These are phyloP conservation scores for Rhingia campestris DNA, from an alignment of 2,888 invertebrate genomes.

Conservation along the genomic window DNA sequence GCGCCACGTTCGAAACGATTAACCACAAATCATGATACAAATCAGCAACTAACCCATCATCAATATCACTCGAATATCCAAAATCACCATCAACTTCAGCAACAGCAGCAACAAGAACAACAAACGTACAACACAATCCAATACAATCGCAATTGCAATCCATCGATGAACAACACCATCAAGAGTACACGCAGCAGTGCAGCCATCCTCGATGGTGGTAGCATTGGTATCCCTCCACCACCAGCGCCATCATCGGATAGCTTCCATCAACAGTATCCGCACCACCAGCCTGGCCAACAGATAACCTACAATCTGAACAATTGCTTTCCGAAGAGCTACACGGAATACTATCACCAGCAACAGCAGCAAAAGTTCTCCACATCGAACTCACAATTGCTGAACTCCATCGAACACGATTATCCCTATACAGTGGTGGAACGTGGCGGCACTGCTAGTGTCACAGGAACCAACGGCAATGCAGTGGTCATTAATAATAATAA, in stretches of 20 bases:
- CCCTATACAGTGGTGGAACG: conserved; percentile 80
- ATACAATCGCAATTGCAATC: conserved; percentile 76
- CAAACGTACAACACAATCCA: conserved; percentile 82
- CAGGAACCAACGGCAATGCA: conserved; percentile 64
- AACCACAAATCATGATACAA: conserved; percentile 74
- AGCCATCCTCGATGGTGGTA: conserved; percentile 59
- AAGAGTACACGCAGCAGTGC: conserved; percentile 69
- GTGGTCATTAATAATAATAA: conserved; percentile 74
- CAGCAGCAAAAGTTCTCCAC: conserved; percentile 77
- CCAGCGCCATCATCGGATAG: conserved; percentile 75
- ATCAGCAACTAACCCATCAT: conserved; percentile 72
- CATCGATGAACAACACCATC: conserved; percentile 62
- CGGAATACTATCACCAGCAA: conserved; percentile 81
- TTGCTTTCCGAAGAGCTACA: conserved; percentile 82
- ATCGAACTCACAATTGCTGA: conserved; percentile 78
- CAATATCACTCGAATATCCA: conserved; percentile 63
- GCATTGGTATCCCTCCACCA: conserved; percentile 70
- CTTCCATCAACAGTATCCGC: conserved; percentile 57
- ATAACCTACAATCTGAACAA: conserved; percentile 81
- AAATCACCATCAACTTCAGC: conserved; percentile 74
- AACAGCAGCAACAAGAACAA: conserved; percentile 83
- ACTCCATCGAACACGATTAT: conserved; percentile 79
- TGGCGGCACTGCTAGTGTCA: conserved; percentile 57
- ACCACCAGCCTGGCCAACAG: conserved; percentile 75
- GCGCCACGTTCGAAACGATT: conserved; percentile 82